A percentile compares a stretch with the other conserved stretches of the same genome.
Evolutionary conservation across 2,113 vertebrate genomes (phyloP).

Genomic region (Gambusia holbrooki): DNA sequence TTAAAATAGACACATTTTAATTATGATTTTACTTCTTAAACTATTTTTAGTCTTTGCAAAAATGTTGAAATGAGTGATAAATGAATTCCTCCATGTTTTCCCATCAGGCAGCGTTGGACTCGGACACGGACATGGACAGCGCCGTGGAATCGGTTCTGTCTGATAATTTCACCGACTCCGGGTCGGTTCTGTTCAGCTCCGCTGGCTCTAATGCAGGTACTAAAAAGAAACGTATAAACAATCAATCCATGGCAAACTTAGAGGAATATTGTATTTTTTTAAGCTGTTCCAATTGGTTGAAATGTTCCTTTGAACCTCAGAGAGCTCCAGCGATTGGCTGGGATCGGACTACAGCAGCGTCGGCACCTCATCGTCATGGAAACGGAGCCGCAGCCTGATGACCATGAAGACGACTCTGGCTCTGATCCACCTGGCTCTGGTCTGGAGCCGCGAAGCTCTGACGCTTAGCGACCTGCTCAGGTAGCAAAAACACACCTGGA

Average conservation of each 20-base stretch:
- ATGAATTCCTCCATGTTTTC: too few relatives aligned
- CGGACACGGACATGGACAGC: slow-evolving; percentile 22
- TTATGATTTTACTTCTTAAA: too few relatives aligned
- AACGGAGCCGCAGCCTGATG: slow-evolving; percentile 1
- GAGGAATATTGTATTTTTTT: not conserved
- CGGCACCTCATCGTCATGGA: not conserved
- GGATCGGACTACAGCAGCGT: slow-evolving; percentile 6
- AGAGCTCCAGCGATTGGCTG: slow-evolving; percentile 8
- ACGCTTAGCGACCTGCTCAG: slow-evolving; percentile 69
- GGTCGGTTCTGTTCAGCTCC: not conserved
- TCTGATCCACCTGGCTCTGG: slow-evolving; percentile 65
- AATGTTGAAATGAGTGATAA: too few relatives aligned
- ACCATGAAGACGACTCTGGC: slow-evolving; percentile 66
- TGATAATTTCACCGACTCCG: slow-evolving; percentile 18
- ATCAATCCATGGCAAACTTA: not conserved
- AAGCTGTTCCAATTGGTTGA: not conserved
- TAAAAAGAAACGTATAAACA: not conserved
- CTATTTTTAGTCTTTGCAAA: too few relatives aligned
- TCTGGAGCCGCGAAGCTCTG: slow-evolving; percentile 62
- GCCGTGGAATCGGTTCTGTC: accelerated
- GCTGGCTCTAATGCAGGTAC: slow-evolving; percentile 32
- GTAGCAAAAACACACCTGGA: slow-evolving; percentile 32
- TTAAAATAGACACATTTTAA: too few relatives aligned
- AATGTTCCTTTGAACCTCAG: slow-evolving; percentile 16
- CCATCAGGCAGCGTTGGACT: slow-evolving; percentile 15